Percentiles rank a stretch among this genome's conserved stretches.
Evolutionary conservation across 1,140 invertebrate genomes (phyloP).

Genomic region (Papilio dardanus): DNA sequence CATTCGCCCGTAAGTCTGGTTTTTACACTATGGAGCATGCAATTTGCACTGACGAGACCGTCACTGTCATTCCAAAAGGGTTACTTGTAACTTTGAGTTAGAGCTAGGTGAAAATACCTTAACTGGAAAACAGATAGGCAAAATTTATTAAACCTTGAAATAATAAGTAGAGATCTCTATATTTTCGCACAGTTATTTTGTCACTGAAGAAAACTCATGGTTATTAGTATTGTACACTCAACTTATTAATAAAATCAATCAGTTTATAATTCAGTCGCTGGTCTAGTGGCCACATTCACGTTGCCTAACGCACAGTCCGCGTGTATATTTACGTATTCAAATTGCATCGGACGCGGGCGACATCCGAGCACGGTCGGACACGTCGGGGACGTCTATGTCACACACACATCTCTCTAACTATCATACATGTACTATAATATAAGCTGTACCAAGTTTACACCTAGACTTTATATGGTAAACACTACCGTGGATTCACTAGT

Average conservation of each 20-base stretch:
- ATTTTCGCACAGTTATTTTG: not conserved
- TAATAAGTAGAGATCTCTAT: not conserved
- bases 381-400: not conserved
- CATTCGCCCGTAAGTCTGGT: too few species aligned
- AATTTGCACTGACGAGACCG: not conserved
- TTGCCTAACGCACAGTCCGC: slow-evolving; percentile 24
- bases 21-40: not conserved
- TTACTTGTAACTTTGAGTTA: not conserved
- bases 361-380: slow-evolving; percentile 27
- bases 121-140: too few species aligned
- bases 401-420: not conserved
- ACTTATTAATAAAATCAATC: not conserved
- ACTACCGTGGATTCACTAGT: too few species aligned
- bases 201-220: not conserved
- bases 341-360: slow-evolving; percentile 33
- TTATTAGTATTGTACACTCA: not conserved
- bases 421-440: not conserved
- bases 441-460: not conserved
- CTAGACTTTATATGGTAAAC: not conserved
- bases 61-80: not conserved
- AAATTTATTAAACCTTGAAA: not conserved
- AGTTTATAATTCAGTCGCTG: not conserved
- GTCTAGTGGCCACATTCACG: slow-evolving; percentile 34
- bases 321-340: slow-evolving; percentile 31
- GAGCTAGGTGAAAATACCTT: too few species aligned